Percentiles rank a stretch among this genome's conserved stretches.
These are phyloP conservation scores for Cheilosia vernalis DNA, from an alignment of 2,888 invertebrate genomes.

Conservation along the genomic window DNA sequence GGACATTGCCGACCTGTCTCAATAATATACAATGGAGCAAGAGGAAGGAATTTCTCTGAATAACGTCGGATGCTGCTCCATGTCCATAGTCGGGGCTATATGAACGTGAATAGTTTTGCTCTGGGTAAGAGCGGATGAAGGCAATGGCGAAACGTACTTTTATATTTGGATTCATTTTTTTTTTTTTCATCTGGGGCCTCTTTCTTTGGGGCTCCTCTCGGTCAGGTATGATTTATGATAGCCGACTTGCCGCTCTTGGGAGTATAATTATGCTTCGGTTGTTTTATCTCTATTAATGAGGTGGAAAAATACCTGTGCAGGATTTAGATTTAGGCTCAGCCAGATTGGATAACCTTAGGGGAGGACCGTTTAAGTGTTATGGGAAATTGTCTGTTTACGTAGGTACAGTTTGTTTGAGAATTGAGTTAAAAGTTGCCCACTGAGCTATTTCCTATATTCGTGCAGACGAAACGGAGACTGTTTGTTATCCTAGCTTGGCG, in stretches of 20 bases:
- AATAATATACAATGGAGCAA: conserved; percentile 60
- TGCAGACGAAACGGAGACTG: background rate
- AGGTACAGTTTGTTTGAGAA: background rate
- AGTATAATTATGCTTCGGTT: conserved; percentile 59
- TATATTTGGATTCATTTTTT: too few species aligned
- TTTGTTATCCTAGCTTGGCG: too few species aligned
- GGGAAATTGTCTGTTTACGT: conserved; percentile 2
- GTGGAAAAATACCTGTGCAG: conserved; percentile 68
- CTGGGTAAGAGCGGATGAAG: background rate
- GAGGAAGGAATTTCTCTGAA: conserved; percentile 62
- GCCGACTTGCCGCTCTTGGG: conserved; percentile 42
- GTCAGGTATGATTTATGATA: conserved; percentile 63
- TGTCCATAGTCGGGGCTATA: background rate
- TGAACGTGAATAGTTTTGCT: conserved; percentile 13
- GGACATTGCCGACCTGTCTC: conserved; percentile 35
- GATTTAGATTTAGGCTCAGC: conserved; percentile 8
- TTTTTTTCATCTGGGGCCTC: conserved; percentile 4
- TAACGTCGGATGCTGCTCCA: conserved; percentile 12
- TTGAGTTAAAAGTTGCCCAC: conserved; percentile 18
- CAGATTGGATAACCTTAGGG: conserved; percentile 32
- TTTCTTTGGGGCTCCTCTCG: conserved; percentile 22
- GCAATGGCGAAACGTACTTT: background rate
- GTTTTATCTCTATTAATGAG: conserved; percentile 70
- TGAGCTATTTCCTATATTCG: conserved; percentile 1
- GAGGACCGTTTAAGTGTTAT: conserved; percentile 33